phyloP scores from a whole-genome alignment of 2,888 invertebrate species.

The Cantharis nigra region DNA sequence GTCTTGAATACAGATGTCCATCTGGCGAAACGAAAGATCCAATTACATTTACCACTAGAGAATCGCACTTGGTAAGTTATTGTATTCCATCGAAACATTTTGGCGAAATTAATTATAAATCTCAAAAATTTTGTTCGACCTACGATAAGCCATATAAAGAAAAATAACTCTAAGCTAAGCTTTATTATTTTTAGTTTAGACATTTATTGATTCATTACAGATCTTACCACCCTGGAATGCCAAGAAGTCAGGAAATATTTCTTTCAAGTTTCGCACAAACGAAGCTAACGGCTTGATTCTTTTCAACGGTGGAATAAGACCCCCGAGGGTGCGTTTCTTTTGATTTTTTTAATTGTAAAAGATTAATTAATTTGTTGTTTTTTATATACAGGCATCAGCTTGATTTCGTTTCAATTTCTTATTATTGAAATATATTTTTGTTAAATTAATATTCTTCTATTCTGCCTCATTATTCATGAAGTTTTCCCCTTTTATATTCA shows the following conservation, averaged over 20 bases:
- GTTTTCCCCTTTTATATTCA: neutral
- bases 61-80: slow-evolving; percentile 84
- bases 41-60: slow-evolving; percentile 88
- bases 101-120: neutral
- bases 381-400: neutral
- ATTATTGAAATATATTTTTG: neutral
- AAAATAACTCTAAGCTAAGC: slow-evolving; percentile 17
- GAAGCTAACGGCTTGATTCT: slow-evolving; percentile 93
- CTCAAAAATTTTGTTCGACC: slow-evolving; percentile 12
- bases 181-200: slow-evolving; percentile 22
- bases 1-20: slow-evolving; percentile 84
- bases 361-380: slow-evolving; percentile 8
- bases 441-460: neutral
- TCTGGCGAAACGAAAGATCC: slow-evolving; percentile 86
- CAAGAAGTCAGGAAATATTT: slow-evolving; percentile 84
- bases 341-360: slow-evolving; percentile 11
- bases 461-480: neutral
- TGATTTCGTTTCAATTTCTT: neutral
- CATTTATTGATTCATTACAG: slow-evolving; percentile 57
- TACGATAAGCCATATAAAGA: slow-evolving; percentile 8
- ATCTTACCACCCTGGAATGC: slow-evolving; percentile 91
- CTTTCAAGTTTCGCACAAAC: slow-evolving; percentile 93
- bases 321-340: slow-evolving; percentile 69
- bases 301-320: slow-evolving; percentile 84
- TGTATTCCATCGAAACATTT: neutral